These are phyloP conservation scores for Eumeta japonica DNA, from an alignment of 1,140 invertebrate species.

Conservation along the genomic window DNA sequence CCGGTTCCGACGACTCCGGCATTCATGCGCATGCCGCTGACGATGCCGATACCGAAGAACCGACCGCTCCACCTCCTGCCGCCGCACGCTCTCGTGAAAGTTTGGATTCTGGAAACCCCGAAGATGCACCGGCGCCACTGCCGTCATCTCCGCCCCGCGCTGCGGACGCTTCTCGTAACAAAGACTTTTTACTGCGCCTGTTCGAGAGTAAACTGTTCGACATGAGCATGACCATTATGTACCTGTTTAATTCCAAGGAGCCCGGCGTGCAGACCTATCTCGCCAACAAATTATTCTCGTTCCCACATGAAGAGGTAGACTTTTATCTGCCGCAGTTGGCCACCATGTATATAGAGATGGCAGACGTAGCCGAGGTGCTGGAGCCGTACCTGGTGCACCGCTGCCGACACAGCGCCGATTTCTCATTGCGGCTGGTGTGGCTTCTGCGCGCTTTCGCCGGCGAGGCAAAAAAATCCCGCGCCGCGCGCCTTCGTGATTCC, in stretches of 20 bases:
- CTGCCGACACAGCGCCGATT: slow-evolving; percentile 91
- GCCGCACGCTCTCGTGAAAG: slow-evolving; percentile 65
- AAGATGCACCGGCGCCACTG: slow-evolving; percentile 22
- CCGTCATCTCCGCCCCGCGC: slow-evolving; percentile 18
- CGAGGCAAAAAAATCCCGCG: slow-evolving; percentile 83
- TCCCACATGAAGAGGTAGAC: slow-evolving; percentile 88
- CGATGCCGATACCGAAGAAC: too few relatives aligned
- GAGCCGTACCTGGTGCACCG: slow-evolving; percentile 94
- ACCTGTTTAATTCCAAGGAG: slow-evolving; percentile 98
- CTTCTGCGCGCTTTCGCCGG: slow-evolving; percentile 90
- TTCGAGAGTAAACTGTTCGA: slow-evolving; percentile 97
- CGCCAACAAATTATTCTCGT: slow-evolving; percentile 95
- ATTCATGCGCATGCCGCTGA: slow-evolving; percentile 65
- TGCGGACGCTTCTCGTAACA: slow-evolving; percentile 40
- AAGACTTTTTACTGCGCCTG: slow-evolving; percentile 74
- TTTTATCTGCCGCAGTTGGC: slow-evolving; percentile 97
- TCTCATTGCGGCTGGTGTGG: slow-evolving; percentile 94
- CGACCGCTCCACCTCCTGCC: slow-evolving; percentile 30
- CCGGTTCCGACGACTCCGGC: slow-evolving; percentile 83
- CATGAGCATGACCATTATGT: slow-evolving; percentile 96
- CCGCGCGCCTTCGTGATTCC: slow-evolving; percentile 82
- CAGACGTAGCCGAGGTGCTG: slow-evolving; percentile 89
- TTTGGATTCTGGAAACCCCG: slow-evolving; percentile 67
- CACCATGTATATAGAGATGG: slow-evolving; percentile 98
- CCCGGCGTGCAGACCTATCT: slow-evolving; percentile 94